Conservation (phyloP, 2,888 invertebrate species). For the Mycalesis mineus region DNA sequence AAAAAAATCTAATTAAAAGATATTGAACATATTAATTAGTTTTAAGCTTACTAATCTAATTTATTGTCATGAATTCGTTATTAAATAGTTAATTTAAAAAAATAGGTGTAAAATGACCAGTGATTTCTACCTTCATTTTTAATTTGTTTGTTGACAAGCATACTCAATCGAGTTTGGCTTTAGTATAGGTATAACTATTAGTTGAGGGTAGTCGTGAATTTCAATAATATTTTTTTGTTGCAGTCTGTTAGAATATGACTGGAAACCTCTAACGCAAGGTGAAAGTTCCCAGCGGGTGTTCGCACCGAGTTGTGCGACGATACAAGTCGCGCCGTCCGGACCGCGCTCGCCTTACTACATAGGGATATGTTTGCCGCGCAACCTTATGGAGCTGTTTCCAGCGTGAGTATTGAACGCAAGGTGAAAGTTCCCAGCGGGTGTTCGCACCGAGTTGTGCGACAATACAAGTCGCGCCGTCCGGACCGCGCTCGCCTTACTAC, state of each 20-base stretch:
- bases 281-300: conserved; percentile 27
- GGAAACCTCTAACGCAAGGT: conserved; percentile 60
- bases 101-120: too few relatives aligned
- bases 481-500: conserved; percentile 61
- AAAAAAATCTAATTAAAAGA: too few relatives aligned
- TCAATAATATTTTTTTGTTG: neutral
- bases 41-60: too few relatives aligned
- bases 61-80: too few relatives aligned
- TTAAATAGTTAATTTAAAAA: too few relatives aligned
- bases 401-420: conserved; percentile 48
- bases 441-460: conserved; percentile 28
- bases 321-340: conserved; percentile 31
- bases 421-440: conserved; percentile 27
- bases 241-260: conserved; percentile 69
- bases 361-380: conserved; percentile 86
- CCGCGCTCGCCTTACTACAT: conserved; percentile 72
- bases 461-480: conserved; percentile 30
- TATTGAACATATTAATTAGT: too few relatives aligned
- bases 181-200: too few relatives aligned
- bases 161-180: too few relatives aligned
- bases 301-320: conserved; percentile 27
- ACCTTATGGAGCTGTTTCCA: conserved; percentile 82
- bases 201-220: too few relatives aligned
- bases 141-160: too few relatives aligned
- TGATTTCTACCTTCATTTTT: too few relatives aligned